Conservation (phyloP, 2,113 vertebrate species). For the Mastomys coucha region DNA sequence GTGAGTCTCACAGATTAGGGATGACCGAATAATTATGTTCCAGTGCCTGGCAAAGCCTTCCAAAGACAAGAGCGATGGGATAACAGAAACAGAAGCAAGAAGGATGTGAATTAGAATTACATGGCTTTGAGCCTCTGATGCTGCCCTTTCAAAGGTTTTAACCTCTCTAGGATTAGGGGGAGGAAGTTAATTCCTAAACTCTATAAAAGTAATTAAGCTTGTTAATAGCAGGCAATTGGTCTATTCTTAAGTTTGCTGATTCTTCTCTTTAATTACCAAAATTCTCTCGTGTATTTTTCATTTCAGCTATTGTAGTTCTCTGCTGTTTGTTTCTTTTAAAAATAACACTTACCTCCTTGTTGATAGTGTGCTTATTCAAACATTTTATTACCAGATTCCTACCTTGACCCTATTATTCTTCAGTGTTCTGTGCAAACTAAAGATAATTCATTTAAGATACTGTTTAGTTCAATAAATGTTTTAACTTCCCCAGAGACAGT, state of each 20-base stretch:
- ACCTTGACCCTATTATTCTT: background rate
- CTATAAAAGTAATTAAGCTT: too few relatives aligned
- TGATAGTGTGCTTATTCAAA: background rate
- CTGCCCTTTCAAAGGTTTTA: too few relatives aligned
- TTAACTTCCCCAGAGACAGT: background rate
- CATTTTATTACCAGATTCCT: background rate
- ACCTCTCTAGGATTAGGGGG: too few relatives aligned
- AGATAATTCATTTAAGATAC: background rate
- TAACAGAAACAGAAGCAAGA: background rate
- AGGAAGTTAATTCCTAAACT: too few relatives aligned
- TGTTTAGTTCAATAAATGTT: background rate
- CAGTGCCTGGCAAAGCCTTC: conserved; percentile 18
- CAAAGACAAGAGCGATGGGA: background rate
- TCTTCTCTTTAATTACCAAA: background rate
- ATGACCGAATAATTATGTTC: conserved; percentile 60
- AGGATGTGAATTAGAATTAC: too few relatives aligned
- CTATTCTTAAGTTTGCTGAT: background rate
- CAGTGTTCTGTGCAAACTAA: background rate
- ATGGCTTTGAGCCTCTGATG: too few relatives aligned
- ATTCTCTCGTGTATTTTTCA: too few relatives aligned
- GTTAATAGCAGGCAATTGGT: too few relatives aligned
- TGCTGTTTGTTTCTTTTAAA: background rate
- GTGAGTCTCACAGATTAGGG: conserved; percentile 16
- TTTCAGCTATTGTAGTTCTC: background rate
- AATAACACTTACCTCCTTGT: background rate